Evolutionary conservation across 2,113 vertebrate species (phyloP).

Genomic region (Cygnus buccinator): DNA sequence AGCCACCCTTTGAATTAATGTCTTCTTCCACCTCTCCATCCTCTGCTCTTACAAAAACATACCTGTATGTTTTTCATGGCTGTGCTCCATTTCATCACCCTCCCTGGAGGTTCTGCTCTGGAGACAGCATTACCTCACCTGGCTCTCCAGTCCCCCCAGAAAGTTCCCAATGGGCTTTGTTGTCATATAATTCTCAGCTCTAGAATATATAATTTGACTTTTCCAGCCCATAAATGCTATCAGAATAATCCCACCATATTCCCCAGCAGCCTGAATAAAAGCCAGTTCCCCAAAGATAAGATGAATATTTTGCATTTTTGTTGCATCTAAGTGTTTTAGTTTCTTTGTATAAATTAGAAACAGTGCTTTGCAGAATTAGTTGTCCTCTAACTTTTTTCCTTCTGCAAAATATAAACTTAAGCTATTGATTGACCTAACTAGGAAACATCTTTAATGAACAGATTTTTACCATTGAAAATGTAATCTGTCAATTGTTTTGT

Average conservation of each 20-base stretch:
- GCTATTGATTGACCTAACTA: background rate
- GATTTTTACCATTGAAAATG: background rate
- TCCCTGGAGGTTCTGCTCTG: background rate
- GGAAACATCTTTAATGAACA: background rate
- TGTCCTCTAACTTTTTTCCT: background rate
- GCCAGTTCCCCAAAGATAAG: background rate
- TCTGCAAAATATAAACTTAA: background rate
- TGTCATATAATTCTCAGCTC: background rate
- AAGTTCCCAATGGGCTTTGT: background rate
- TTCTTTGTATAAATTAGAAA: background rate
- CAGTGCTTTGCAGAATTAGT: background rate
- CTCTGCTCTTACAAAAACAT: background rate
- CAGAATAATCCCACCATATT: background rate
- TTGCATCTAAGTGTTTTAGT: background rate
- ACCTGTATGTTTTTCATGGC: background rate
- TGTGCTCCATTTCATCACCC: background rate
- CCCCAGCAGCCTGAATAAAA: background rate
- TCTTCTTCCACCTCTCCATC: background rate
- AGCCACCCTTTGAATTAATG: background rate
- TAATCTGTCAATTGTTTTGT: background rate
- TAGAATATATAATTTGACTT: background rate
- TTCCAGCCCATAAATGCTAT: background rate
- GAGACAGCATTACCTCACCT: background rate
- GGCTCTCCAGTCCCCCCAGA: background rate
- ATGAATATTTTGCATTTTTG: background rate